Evolutionary conservation across 2,888 invertebrate genomes (phyloP).

Genomic region (Tinea trinotella): DNA sequence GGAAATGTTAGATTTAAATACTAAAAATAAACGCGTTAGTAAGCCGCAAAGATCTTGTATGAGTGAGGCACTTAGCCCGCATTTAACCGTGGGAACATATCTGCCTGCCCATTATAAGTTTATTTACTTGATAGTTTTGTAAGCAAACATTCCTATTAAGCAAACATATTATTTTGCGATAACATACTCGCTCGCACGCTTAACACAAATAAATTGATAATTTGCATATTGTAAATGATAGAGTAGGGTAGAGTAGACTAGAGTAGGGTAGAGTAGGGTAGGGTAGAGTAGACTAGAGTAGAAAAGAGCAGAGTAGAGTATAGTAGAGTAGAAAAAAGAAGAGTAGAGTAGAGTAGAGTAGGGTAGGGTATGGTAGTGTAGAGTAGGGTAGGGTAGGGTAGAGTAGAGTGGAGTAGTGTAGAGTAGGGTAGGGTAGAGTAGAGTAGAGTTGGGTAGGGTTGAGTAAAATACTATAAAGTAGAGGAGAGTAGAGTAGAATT

Average conservation of each 20-base stretch:
- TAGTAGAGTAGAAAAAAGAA: neutral
- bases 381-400: neutral
- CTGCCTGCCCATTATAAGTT: too few relatives aligned
- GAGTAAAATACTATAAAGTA: neutral
- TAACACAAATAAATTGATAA: too few relatives aligned
- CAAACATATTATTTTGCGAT: slow-evolving; percentile 3
- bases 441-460: neutral
- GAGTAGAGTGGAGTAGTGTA: neutral
- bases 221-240: neutral
- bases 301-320: neutral
- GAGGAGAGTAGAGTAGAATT: neutral
- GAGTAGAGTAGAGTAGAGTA: neutral
- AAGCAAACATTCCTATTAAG: too few relatives aligned
- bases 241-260: neutral
- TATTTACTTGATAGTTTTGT: too few relatives aligned
- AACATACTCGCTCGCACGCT: neutral
- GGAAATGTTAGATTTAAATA: too few relatives aligned
- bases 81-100: neutral
- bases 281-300: neutral
- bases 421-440: neutral
- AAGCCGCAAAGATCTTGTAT: too few relatives aligned
- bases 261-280: neutral
- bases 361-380: neutral
- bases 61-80: too few relatives aligned
- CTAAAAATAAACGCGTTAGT: too few relatives aligned